Base-by-base conservation (phyloP, 2,113 vertebrate genomes). In the Channa argus region DNA sequence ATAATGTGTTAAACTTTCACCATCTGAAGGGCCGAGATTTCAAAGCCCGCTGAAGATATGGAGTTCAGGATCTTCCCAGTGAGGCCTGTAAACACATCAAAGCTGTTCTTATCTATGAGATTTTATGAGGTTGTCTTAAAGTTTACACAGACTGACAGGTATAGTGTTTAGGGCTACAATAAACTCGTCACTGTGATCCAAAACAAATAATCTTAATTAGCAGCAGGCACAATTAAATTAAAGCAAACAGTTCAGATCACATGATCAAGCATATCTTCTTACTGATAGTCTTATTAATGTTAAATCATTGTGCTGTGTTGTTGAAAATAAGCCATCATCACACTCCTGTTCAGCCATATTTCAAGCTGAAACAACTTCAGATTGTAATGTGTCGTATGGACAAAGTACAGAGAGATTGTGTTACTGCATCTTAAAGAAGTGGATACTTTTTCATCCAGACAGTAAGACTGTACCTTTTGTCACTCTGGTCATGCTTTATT, bases 11-110 rank as follows among this genome's bases (percentile, higher is more conserved):
- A 3, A 74, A 24, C 2, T 2, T 79, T 90, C 86, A 95, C 94
- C 97, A 99, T 97, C 86, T 98, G 95, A 88, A 99, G 92, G 43
- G 97, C 98, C 56, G 97, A 95, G 84, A 98, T 94, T 79, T 96
- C 90, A 94, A 97, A 99, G 65, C 96, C 96, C 61, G 93, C 95
- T 11, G 92, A 91, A 65, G 91, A 86, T 71, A 98, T 96, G 75
- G 96, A 91, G 91, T 93, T 95, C 60, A 99, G 91, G 74, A 99
- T 97, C 87, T 96, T 98, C 60, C 98, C 98, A 10, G 95, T 71
- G 34, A 97, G 87, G 14, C 95, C 98, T 99, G 89, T 53, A 45
- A 70, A 88, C 24, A 85, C 47, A 90, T 60, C 9, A 84, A 46
- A 78, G 36, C 8, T 36, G 11, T 58, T 66, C 10, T 24, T 50